Percentiles rank a stretch among this genome's conserved stretches.
These are phyloP conservation scores for Herminia tarsipennalis DNA, from an alignment of 2,888 invertebrate genomes.

Conservation along the genomic window DNA sequence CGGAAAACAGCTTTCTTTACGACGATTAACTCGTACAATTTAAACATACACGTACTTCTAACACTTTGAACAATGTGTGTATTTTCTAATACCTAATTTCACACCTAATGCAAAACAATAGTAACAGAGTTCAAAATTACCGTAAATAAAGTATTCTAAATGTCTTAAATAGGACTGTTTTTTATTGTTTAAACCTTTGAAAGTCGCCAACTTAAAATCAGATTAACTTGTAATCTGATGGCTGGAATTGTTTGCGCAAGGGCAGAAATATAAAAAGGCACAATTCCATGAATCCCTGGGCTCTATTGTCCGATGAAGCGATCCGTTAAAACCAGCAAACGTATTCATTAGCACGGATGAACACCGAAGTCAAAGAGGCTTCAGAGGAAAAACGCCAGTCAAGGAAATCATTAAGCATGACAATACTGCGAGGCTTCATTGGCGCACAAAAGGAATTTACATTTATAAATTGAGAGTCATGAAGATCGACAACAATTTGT, in stretches of 20 bases:
- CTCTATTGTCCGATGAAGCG: constrained; percentile 27
- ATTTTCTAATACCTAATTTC: no score
- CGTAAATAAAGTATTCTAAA: no score
- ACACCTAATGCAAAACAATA: no score
- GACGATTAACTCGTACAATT: no score
- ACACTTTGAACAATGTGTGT: no score
- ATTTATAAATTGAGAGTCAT: constrained; percentile 42
- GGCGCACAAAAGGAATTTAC: constrained; percentile 33
- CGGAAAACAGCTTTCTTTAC: no score
- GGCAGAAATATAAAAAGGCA: constrained; percentile 19
- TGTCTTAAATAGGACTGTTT: no score
- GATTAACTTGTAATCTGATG: no score
- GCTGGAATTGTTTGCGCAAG: constrained; percentile 5
- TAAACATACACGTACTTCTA: no score
- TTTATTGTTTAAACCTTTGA: no score
- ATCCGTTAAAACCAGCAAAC: constrained; percentile 24
- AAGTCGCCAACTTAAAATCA: no score
- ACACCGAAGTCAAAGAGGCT: constrained; percentile 20
- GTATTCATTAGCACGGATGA: constrained; percentile 28
- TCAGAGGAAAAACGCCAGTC: constrained; percentile 32
- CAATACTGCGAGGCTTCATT: constrained; percentile 32
- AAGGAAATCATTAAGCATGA: constrained; percentile 46
- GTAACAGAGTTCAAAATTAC: no score
- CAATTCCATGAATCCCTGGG: not conserved
- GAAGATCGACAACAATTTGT: constrained; percentile 45